These are phyloP conservation scores for Pseudomyrmex gracilis DNA, from an alignment of 1,140 invertebrate species.

Conservation along the genomic window DNA sequence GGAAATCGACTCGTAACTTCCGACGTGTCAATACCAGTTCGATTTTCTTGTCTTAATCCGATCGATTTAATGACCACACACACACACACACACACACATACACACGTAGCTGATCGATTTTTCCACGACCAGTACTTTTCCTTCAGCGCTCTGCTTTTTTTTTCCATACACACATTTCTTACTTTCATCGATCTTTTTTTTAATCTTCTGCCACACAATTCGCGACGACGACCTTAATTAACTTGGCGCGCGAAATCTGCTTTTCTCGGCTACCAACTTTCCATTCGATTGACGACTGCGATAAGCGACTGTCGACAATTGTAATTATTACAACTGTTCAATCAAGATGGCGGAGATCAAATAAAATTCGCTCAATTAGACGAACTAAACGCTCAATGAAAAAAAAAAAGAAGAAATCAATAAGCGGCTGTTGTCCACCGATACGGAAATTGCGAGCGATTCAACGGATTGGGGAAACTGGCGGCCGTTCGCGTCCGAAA, in stretches of 20 bases:
- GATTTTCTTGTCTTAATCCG: conserved; percentile 24
- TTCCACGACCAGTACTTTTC: conserved; percentile 5
- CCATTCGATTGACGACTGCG: background rate
- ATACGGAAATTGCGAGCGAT: conserved; percentile 24
- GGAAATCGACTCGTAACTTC: conserved; percentile 21
- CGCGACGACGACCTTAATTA: conserved; percentile 24
- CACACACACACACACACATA: no score
- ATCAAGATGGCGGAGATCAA: background rate
- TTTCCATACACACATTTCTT: background rate
- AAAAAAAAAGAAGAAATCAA: no score
- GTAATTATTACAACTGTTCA: conserved; percentile 39
- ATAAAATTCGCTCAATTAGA: background rate
- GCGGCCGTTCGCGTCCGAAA: conserved; percentile 41
- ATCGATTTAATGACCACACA: no score
- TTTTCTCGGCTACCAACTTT: conserved; percentile 27
- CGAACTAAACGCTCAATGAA: no score
- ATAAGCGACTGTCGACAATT: conserved; percentile 9
- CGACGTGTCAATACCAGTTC: background rate
- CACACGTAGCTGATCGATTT: conserved; percentile 16
- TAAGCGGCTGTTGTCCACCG: no score
- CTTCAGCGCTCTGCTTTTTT: background rate
- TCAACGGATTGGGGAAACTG: conserved; percentile 46
- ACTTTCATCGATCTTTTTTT: conserved; percentile 18
- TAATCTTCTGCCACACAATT: conserved; percentile 20
- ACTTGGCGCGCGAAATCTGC: background rate